phyloP scores from a whole-genome alignment of 2,888 invertebrate genomes.

The Nymphalis c-album region DNA sequence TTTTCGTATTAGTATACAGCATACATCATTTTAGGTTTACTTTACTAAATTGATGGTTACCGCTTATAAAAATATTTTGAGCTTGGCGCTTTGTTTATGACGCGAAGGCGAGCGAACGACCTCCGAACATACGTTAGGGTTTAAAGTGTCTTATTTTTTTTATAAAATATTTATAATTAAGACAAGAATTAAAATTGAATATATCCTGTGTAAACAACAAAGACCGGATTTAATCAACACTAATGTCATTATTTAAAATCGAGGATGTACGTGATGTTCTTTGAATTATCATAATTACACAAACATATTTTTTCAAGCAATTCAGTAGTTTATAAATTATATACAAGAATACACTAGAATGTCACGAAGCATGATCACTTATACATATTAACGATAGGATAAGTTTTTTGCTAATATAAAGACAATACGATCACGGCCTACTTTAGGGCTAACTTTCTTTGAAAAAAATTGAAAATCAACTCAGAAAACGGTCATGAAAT shows the following conservation, averaged over 20 bases:
- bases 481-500: no score
- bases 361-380: not conserved
- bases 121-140: conserved; percentile 18
- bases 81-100: conserved; percentile 27
- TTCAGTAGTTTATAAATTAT: not conserved
- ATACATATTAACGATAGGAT: not conserved
- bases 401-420: conserved; percentile 2
- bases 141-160: not conserved
- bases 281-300: not conserved
- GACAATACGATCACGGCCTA: not conserved
- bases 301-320: not conserved
- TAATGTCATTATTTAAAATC: no score
- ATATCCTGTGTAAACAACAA: no score
- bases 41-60: conserved; percentile 4
- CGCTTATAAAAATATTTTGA: conserved; percentile 18
- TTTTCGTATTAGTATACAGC: not conserved
- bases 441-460: no score
- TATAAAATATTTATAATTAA: not conserved
- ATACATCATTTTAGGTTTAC: not conserved
- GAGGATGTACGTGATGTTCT: no score
- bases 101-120: conserved; percentile 29
- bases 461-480: no score
- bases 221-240: no score
- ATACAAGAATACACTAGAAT: not conserved
- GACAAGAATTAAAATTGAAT: no score